Evolutionary conservation across 2,888 invertebrate species (phyloP), one percentile per base, ranked within the genome.

Genomic region (Drosophila differens): DNA sequence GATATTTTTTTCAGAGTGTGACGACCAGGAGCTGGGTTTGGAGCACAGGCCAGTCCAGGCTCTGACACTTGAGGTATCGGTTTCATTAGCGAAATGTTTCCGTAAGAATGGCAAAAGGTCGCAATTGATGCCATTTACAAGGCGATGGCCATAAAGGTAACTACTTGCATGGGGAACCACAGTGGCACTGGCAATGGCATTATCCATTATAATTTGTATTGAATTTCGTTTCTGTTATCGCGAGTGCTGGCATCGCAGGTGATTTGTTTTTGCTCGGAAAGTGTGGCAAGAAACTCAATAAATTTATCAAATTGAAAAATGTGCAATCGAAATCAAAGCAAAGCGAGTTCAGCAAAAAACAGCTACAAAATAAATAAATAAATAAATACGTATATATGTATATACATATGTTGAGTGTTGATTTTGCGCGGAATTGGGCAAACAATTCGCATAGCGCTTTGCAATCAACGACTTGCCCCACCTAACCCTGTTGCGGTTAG

Each of bases 51-150:
- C 54, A 60, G 55, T 60, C 60, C 41, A 55, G 49, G 54, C 68
- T 52, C 66, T 89, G 87, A 90, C 87, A 86, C 75, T 89, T 87
- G 87, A 87, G 78, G 87, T 87, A 87, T 87, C 87, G 87, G 79
- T 87, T 87, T 89, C 91, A 87, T 87, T 87, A 87, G 86, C 84
- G 87, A 90, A 86, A 89, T 90, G 86, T 86, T 90, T 71, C 86
- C 83, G 79, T 85, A 90, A 85, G 83, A 85, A 82, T 89, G 86
- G 63, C 89, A 87, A 87, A 86, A 87, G 87, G 87, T 90, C 89
- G 87, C 87, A 87, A 89, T 87, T 82, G 87, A 82, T 81, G 91
- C 91, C 89, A 90, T 87, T 87, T 87, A 84, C 81, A 74, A 79
- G 85, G 51, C 78, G 76, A 65, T 70, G 28, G 80, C 79, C 86